Conservation (phyloP, 2,888 invertebrate species). For the Acleris literana region DNA sequence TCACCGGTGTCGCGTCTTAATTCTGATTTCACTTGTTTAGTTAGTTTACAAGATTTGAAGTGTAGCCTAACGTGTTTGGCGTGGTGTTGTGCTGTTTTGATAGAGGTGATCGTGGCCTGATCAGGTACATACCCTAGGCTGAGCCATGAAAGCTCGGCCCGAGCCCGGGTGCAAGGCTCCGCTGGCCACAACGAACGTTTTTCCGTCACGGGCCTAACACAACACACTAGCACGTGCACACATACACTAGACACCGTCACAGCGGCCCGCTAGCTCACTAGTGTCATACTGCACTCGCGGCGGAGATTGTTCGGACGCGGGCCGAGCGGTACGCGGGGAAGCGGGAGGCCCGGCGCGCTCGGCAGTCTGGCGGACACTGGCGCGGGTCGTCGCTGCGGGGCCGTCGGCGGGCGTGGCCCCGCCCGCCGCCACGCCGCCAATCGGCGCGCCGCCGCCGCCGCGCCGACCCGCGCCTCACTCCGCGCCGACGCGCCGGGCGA, state of each 20-base stretch:
- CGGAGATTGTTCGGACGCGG: conserved; percentile 70
- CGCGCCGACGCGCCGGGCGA: conserved; percentile 50
- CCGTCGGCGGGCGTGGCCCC: conserved; percentile 50
- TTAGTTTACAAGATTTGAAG: conserved; percentile 13
- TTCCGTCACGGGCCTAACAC: conserved; percentile 80
- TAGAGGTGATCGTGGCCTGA: neutral
- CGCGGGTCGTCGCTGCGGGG: conserved; percentile 63
- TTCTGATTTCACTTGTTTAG: conserved; percentile 50
- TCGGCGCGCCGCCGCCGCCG: conserved; percentile 63
- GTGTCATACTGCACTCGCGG: conserved; percentile 83
- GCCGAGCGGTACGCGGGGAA: conserved; percentile 83
- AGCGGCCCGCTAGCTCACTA: conserved; percentile 83
- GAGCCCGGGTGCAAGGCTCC: conserved; percentile 84
- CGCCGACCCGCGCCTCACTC: conserved; percentile 51
- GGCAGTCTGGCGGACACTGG: conserved; percentile 83
- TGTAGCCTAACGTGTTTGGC: neutral
- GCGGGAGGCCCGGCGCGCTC: conserved; percentile 84
- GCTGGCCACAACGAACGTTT: conserved; percentile 82
- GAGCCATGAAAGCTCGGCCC: conserved; percentile 94
- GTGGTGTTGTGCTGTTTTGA: conserved; percentile 39
- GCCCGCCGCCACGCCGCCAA: conserved; percentile 46
- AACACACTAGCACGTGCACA: conserved; percentile 81
- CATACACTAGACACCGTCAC: conserved; percentile 82
- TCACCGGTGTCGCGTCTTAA: conserved; percentile 58
- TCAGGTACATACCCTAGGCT: conserved; percentile 91